Percentiles rank a stretch among this genome's conserved stretches.
Evolutionary conservation across 2,113 vertebrate genomes (phyloP).

Genomic region (Lanius collurio): DNA sequence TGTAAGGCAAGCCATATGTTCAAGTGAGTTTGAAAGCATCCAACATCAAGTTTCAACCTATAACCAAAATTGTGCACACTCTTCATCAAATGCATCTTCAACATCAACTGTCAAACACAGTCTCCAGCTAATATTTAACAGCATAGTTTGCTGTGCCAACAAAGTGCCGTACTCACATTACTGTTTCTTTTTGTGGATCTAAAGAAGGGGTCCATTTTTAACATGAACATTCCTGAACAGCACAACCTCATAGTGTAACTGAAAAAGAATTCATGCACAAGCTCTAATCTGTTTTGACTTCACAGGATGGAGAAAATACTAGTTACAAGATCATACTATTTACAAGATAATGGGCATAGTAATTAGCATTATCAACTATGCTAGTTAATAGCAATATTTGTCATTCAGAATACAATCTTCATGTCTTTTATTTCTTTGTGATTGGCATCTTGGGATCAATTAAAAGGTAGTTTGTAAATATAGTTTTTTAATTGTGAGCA

Average conservation of each 20-base stretch:
- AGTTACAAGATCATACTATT: background rate
- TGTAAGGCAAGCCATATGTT: background rate
- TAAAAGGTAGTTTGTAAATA: background rate
- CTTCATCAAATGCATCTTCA: background rate
- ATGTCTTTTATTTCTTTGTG: background rate
- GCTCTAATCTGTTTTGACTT: background rate
- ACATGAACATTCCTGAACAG: background rate
- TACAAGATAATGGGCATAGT: background rate
- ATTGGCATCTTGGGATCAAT: background rate
- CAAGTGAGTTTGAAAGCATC: background rate
- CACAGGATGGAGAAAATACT: background rate
- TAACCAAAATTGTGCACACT: background rate
- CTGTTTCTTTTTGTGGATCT: background rate
- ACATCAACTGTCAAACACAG: background rate
- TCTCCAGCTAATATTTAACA: background rate
- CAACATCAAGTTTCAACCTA: background rate
- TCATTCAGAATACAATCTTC: background rate
- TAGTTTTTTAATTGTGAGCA: background rate
- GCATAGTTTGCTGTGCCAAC: background rate
- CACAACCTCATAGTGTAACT: fast-evolving
- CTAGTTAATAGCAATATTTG: background rate
- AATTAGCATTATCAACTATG: background rate
- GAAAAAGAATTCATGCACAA: background rate
- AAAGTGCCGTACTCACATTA: background rate
- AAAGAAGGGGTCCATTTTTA: background rate